Evolutionary conservation across 2,888 invertebrate genomes (phyloP).

Genomic region (Leptarthrus brevirostris): DNA sequence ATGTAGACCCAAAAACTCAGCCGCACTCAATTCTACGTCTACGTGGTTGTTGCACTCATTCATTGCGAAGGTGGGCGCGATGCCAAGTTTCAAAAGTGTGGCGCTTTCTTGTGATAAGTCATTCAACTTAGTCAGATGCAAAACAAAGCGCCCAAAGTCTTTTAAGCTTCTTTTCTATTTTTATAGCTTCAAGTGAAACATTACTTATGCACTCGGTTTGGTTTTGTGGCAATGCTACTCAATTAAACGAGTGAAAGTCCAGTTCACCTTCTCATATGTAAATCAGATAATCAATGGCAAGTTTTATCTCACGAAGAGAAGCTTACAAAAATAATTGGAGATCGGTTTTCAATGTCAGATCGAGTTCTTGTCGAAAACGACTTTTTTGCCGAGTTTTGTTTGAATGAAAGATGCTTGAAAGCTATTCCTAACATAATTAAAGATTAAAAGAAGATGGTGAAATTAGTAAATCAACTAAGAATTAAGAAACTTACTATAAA

Average conservation of each 20-base stretch:
- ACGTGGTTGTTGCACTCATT: conserved; percentile 23
- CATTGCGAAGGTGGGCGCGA: not conserved
- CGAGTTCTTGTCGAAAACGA: too few relatives aligned
- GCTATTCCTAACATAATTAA: too few relatives aligned
- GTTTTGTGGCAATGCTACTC: not conserved
- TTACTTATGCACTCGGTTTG: not conserved
- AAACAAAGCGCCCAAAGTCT: conserved; percentile 1
- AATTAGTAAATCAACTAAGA: too few relatives aligned
- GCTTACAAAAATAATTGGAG: not conserved
- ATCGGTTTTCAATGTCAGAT: not conserved
- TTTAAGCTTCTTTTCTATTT: conserved; percentile 21
- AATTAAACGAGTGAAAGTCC: conserved; percentile 13
- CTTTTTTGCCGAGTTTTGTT: too few relatives aligned
- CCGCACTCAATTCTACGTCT: not conserved
- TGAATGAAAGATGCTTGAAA: too few relatives aligned
- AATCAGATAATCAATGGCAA: not conserved
- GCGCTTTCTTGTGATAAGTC: conserved; percentile 25
- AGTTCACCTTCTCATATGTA: not conserved
- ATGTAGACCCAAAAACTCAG: not conserved
- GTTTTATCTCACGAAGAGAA: not conserved
- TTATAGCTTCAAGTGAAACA: conserved; percentile 4
- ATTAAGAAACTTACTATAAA: too few relatives aligned
- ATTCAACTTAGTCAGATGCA: conserved; percentile 4
- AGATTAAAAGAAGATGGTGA: too few relatives aligned
- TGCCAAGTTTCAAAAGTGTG: conserved; percentile 17